Evolutionary conservation across 2,113 vertebrate species (phyloP), one percentile per base, ranked within the genome.

Genomic region (Ceyx melanurus): DNA sequence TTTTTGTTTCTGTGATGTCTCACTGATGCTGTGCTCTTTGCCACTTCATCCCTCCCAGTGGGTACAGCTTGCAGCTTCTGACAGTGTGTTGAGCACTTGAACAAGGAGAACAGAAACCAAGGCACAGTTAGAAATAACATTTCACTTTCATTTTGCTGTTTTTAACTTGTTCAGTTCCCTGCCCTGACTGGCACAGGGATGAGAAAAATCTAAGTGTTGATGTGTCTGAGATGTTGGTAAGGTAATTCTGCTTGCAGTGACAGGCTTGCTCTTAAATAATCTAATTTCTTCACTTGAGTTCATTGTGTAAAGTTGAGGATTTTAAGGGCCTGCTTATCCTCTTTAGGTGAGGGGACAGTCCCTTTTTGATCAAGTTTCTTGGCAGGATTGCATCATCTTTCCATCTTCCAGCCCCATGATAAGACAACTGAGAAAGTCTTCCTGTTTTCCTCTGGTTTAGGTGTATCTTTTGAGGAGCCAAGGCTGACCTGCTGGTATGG

Each of bases 401-500:
- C 58, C 2, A 5, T 73, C 89, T 89, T 51, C 33, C 79, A 43
- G 40, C 43, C 11, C 5, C 43, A 66, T 74, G 33, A 28, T 40
- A 64, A 46, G 6, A 28, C 37, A 74, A 3, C 23, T 85, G 71
- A 85, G 90, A 91, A 88, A 87, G 21, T 91, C 23, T 81, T 96
- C 16, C 60, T 76, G 21, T 60, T 96, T 94, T 91, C 89, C 73
- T 81, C 94, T 97, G 97, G 77, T 98, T 65, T 74, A 99, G 99
- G 98, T 90, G 87, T 97, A 57, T 97, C 98, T 78, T 99, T 99
- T 62, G 97, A 97, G 60, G 99, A 99, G 78, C 99, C 99, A 61
- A 98, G 99, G 89, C 97, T 99, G 68, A 99, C 99, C 46, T 99
- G 98, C 81, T 99, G 99, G 99, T 99, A 97, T 68, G 99, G 99